Evolutionary conservation across 2,113 vertebrate genomes (phyloP), one percentile per base, ranked within the genome.

Genomic region (Tupaia tana): DNA sequence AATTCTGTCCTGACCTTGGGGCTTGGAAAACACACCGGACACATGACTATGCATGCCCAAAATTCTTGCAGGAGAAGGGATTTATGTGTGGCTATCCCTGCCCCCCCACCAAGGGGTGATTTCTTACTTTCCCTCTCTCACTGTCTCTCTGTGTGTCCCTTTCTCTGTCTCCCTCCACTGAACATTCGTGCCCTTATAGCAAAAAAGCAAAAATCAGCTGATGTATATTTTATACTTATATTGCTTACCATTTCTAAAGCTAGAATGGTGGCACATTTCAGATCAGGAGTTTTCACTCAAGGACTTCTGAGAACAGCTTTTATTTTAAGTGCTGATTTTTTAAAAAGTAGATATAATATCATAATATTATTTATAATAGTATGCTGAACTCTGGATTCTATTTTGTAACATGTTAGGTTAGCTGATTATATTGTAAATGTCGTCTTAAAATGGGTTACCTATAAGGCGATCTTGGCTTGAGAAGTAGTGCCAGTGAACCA

Each of bases 261-360:
- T 79, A 86, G 63, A 84, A 22, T 54, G 61, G n/a, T 58, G 58
- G 15, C 31, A 43, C 15, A 8, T 69, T 74, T 73, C 34, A 27
- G 31, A 78, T 27, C 6, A 12, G 58, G 34, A 63, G 34, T 16
- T 85, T 80, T 52, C 67, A 77, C 56, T 19, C 25, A 70, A 34
- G 70, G 74, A 82, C 70, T 75, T 92, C 74, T 43, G 74, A 74
- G 34, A 34, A 77, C 3, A 19, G 29, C 43, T 82, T 83, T 91
- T 89, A 94, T 66, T 95, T 96, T 86, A 75, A 70, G 18, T 96
- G 56, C 52, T 89, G 52, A 24, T 81, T 93, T 82, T 59, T 58
- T 22, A 73, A 91, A 95, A 31, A 90, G 54, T 11, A 81, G 74
- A 27, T 64, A 9, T 3, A 81, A 71, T 58, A 13, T 79, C n/a